A percentile compares a stretch with the other conserved stretches of the same genome.
These are phyloP conservation scores for Smittia sp. DNA, from an alignment of 2,888 invertebrate genomes.

Conservation along the genomic window DNA sequence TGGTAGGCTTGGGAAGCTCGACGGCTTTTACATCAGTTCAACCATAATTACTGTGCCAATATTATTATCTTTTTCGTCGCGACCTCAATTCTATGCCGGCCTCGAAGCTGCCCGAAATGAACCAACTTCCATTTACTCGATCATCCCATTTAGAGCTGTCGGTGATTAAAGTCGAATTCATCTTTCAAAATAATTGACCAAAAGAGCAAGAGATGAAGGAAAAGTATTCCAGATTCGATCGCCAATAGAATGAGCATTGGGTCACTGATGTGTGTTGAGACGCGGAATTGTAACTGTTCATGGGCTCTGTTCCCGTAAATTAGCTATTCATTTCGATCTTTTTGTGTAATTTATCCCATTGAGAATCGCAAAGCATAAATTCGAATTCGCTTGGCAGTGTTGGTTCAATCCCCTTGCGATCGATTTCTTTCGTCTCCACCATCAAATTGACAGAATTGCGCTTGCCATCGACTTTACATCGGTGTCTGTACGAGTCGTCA, in stretches of 20 bases:
- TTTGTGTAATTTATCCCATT: slow-evolving; percentile 20
- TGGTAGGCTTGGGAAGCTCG: no score
- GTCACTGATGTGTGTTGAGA: background rate
- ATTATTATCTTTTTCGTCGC: background rate
- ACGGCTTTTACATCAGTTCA: no score
- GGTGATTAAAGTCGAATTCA: background rate
- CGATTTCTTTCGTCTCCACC: background rate
- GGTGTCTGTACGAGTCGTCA: slow-evolving; percentile 6
- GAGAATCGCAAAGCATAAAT: background rate
- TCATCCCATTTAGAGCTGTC: background rate
- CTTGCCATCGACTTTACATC: background rate
- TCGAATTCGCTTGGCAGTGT: no score
- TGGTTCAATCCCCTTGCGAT: background rate
- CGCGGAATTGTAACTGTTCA: slow-evolving; percentile 15
- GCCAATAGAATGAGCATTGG: background rate
- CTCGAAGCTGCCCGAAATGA: background rate
- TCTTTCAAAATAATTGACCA: background rate
- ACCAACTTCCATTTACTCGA: background rate
- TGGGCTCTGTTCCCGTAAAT: background rate
- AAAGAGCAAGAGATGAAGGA: background rate
- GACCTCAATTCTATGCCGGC: slow-evolving; percentile 3
- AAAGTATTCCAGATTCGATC: background rate
- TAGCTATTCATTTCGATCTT: background rate
- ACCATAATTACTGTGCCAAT: background rate
- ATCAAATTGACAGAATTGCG: background rate